Conservation (phyloP, 2,888 invertebrate species). For the Julus scandinavius region DNA sequence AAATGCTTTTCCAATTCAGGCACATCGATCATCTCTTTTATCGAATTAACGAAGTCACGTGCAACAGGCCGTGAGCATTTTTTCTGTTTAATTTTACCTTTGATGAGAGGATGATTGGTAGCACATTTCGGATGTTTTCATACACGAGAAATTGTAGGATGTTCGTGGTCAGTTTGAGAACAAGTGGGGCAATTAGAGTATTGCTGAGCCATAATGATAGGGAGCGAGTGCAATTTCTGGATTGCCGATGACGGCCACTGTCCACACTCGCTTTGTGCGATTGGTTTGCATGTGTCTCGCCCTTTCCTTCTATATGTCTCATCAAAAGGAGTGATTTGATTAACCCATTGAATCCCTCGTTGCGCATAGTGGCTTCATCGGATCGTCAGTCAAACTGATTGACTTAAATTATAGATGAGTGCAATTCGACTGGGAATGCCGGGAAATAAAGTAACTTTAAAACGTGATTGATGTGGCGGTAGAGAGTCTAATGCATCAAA, state of each 20-base stretch:
- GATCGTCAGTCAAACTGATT: not conserved
- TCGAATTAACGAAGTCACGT: not conserved
- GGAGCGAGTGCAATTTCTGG: not conserved
- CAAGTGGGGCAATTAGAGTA: not conserved
- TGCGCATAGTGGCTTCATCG: conserved; percentile 37
- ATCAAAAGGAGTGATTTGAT: conserved; percentile 42
- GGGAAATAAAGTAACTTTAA: conserved; percentile 40
- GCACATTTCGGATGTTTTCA: not conserved
- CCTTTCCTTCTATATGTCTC: not conserved
- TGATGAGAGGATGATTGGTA: conserved; percentile 14
- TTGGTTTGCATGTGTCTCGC: conserved; percentile 30
- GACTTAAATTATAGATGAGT: conserved; percentile 46
- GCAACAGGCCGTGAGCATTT: not conserved
- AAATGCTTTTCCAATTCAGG: not conserved
- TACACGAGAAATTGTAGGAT: not conserved
- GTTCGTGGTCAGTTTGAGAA: not conserved
- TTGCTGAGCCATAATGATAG: not conserved
- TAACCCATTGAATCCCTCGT: conserved; percentile 42
- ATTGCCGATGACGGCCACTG: conserved; percentile 12
- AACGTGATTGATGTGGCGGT: conserved; percentile 31
- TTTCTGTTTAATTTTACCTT: not conserved
- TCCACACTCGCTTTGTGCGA: not conserved
- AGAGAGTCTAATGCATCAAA: conserved; percentile 36
- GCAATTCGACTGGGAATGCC: conserved; percentile 39
- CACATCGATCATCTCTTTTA: not conserved